Base-by-base conservation (phyloP, 2,797 vertebrate species). In the Falco biarmicus region DNA sequence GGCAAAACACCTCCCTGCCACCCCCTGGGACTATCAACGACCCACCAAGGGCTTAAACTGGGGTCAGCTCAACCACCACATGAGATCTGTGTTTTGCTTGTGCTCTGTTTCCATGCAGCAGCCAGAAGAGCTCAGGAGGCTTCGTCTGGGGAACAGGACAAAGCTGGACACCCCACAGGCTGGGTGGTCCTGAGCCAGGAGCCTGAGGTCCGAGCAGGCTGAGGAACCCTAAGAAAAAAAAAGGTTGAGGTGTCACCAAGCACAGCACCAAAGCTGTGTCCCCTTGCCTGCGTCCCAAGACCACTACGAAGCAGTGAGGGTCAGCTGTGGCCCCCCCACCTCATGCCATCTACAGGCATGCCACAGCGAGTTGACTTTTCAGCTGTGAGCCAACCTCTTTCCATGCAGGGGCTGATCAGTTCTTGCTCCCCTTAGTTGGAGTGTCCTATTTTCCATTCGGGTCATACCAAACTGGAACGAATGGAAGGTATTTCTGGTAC, bases 311-410 rank as follows among this genome's bases (percentile, higher is more conserved):
- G 60, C 26, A 70, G 34, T 34, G 45, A 63, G 41, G 70, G 60
- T 41, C 66, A 70, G 19, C 45, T 13, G 13, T 37, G 8, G 8
- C 22, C 28, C 20, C 43, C 43, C 4, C 17, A 25, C 10, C 25
- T 34, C 0, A 0, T 43, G 34, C 5, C 24, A 4, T 34, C 39
- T 69, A 28, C 54, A 64, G 34, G 77, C 0, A 1, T 39, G 37
- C 17, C 61, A 54, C 59, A 29, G 24, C 37, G 48, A 84, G 45
- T 20, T 61, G 63, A 18, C 8, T 68, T 76, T 39, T 39, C 50
- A 70, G 65, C n/a, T 39, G 45, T 15, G 31, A 41, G n/a, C 15
- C 57, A 57, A 2, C 11, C 21, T 65, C 45, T 59, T 32, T 61
- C 39, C 6, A 14, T n/a, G 53, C 53, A n/a, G 22, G 5, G 0